Base-by-base conservation (phyloP, 2,888 invertebrate species). In the Polietes domitor region DNA sequence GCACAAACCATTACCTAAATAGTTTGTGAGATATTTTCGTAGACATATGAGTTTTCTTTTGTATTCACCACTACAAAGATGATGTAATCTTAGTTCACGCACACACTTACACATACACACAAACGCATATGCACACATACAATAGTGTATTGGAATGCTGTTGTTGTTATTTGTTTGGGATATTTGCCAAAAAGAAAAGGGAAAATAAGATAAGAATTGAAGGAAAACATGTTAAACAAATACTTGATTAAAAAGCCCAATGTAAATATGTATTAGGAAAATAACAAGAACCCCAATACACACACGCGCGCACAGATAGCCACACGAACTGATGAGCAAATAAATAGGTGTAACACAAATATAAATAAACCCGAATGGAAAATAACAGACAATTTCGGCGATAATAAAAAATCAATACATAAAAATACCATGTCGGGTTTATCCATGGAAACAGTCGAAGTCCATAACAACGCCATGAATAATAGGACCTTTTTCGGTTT, bases 341-440 rank as follows among this genome's bases (percentile, higher is more conserved):
- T 24, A 68, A 43, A 68, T 43, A 68, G 68, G 68, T 68, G 68
- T 43, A 24, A 24, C 15, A 24, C 15, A 24, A 68, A 68, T n/a
- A 68, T 21, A 68, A 68, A 68, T 28, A 12, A 37, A 68, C 41
- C 21, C 43, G 43, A 15, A 68, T 72, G 77, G 58, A 76, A 72
- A 73, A 65, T 32, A 37, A 50, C 80, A 76, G 74, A 76, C 80
- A 70, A 76, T 71, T 80, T 75, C 47, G 2, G n/a, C 2, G 4
- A 12, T n/a, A 47, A 47, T n/a, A n/a, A 61, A 28, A 61, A 32
- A 0, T 61, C 28, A 61, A 58, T 26, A 58, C 24, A 58, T 3
- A 50, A 15, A n/a, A 17, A 50, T 12, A 55, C 21, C 47, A 32
- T 7, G 50, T 50, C 17, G 17, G n/a, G n/a, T n/a, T n/a, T n/a